phyloP scores from a whole-genome alignment of 1,140 invertebrate species.

The Diachasma alloeum region DNA sequence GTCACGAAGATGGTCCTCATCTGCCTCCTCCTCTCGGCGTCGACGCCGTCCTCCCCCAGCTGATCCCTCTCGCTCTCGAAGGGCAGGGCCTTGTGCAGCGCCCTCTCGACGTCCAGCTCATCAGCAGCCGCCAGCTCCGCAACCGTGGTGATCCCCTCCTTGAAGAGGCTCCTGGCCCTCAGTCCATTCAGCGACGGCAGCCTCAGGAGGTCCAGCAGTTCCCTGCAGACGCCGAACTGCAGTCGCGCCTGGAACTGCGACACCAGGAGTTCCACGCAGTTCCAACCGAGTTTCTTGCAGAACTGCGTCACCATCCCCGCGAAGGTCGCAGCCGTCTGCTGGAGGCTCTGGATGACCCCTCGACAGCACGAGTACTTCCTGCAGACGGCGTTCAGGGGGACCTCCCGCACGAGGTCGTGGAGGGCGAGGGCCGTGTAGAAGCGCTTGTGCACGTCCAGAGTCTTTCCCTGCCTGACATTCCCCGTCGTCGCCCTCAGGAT shows the following conservation, averaged over 20 bases:
- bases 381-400: constrained; percentile 80
- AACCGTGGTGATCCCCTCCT: constrained; percentile 83
- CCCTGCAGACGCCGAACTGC: constrained; percentile 92
- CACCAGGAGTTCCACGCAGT: constrained; percentile 87
- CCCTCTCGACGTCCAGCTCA: constrained; percentile 75
- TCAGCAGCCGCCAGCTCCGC: constrained; percentile 80
- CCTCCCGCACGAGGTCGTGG: constrained; percentile 93
- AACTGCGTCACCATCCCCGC: constrained; percentile 95
- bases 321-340: constrained; percentile 95
- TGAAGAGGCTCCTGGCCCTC: constrained; percentile 84
- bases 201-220: constrained; percentile 91
- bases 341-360: constrained; percentile 90
- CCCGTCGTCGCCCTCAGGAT: constrained; percentile 82
- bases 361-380: constrained; percentile 85
- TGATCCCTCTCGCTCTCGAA: constrained; percentile 83
- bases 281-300: constrained; percentile 93
- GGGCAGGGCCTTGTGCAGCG: constrained; percentile 80
- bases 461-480: constrained; percentile 68
- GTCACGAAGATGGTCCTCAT: constrained; percentile 82
- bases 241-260: constrained; percentile 93
- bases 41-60: constrained; percentile 75
- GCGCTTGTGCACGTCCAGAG: constrained; percentile 68
- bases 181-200: constrained; percentile 85
- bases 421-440: constrained; percentile 94
- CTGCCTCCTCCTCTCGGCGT: constrained; percentile 73